Evolutionary conservation across 2,113 vertebrate species (phyloP).

Genomic region (Corapipo altera): DNA sequence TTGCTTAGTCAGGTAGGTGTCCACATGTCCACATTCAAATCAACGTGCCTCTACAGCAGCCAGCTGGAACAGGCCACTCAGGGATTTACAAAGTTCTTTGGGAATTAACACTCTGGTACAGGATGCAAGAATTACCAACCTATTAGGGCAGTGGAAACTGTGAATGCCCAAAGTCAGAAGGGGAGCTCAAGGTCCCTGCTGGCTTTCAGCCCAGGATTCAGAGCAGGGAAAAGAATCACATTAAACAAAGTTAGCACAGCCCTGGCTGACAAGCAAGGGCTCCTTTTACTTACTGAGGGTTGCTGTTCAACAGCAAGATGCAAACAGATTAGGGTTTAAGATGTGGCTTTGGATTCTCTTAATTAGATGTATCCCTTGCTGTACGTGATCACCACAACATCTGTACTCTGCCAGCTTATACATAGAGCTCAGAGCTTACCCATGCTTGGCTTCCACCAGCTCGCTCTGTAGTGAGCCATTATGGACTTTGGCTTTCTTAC

Average conservation of each 20-base stretch:
- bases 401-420: neutral
- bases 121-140: neutral
- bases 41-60: neutral
- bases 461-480: neutral
- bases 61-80: neutral
- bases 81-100: constrained; percentile 41
- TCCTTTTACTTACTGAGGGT: neutral
- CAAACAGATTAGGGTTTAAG: neutral
- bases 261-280: neutral
- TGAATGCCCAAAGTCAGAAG: neutral
- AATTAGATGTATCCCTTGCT: neutral
- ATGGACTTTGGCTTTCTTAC: neutral
- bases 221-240: neutral
- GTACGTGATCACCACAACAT: neutral
- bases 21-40: neutral
- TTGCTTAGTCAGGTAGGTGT: neutral
- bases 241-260: neutral
- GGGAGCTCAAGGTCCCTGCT: neutral
- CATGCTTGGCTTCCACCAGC: neutral
- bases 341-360: neutral
- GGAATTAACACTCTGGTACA: constrained; percentile 1
- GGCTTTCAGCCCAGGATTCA: neutral
- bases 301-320: neutral
- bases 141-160: neutral
- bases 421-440: neutral